Conservation (phyloP, 1,140 invertebrate species). For the Brevipalpus yothersi region DNA sequence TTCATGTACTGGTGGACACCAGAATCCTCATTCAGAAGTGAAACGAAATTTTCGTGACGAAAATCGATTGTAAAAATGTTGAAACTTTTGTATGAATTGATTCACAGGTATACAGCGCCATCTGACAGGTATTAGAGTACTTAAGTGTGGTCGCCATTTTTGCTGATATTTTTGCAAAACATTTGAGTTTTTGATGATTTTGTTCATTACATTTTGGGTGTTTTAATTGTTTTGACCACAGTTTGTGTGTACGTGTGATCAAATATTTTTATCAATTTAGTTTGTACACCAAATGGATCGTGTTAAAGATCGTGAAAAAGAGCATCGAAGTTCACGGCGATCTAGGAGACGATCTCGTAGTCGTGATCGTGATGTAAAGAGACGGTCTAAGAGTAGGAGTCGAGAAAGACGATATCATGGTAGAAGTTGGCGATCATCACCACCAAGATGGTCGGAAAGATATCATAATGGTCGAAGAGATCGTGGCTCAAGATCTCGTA, state of each 20-base stretch:
- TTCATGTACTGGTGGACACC: constrained; percentile 41
- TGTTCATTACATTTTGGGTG: no score
- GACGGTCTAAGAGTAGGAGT: constrained; percentile 13
- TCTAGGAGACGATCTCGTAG: constrained; percentile 9
- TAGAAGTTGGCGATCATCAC: constrained; percentile 1
- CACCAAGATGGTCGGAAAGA: neutral
- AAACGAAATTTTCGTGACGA: no score
- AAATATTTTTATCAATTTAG: no score
- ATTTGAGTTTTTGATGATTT: no score
- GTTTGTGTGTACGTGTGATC: no score
- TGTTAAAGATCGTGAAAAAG: constrained; percentile 10
- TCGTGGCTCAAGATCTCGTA: constrained; percentile 5
- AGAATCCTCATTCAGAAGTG: constrained; percentile 11
- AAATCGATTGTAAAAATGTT: constrained; percentile 10
- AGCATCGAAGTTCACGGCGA: constrained; percentile 5
- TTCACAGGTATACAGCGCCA: no score
- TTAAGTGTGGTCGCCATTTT: no score
- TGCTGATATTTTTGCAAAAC: no score
- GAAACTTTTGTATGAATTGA: constrained; percentile 8
- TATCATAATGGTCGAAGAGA: constrained; percentile 17
- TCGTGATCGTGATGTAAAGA: constrained; percentile 5
- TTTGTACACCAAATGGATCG: constrained; percentile 12
- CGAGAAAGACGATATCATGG: constrained; percentile 10
- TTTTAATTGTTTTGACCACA: no score
- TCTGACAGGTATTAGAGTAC: no score